These are phyloP conservation scores for Sprattus sprattus DNA, from an alignment of 2,113 vertebrate genomes.

Conservation along the genomic window DNA sequence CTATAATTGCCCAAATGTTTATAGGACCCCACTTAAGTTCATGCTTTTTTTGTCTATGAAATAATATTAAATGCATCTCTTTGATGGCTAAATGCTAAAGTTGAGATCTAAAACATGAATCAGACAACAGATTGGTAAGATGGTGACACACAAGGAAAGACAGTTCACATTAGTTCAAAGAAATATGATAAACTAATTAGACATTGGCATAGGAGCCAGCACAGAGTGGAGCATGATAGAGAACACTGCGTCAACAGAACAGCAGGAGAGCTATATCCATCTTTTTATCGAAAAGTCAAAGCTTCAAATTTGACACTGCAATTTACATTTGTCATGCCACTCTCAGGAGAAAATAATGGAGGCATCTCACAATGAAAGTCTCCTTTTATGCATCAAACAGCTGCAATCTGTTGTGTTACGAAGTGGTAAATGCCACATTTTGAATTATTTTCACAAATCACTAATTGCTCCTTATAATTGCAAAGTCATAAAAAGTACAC, in stretches of 20 bases:
- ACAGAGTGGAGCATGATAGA: background rate
- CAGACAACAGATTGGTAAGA: constrained; percentile 36
- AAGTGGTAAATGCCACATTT: background rate
- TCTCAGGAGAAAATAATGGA: background rate
- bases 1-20: constrained; percentile 28
- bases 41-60: constrained; percentile 15
- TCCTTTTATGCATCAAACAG: background rate
- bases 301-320: background rate
- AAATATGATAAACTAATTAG: background rate
- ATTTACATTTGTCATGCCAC: background rate
- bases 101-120: constrained; percentile 19
- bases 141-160: constrained; percentile 36
- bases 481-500: background rate
- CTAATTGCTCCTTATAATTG: background rate
- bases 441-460: background rate
- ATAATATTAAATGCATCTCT: constrained; percentile 39
- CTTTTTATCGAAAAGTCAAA: constrained; percentile 21
- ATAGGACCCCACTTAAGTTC: constrained; percentile 13
- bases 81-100: constrained; percentile 30
- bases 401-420: constrained; percentile 3
- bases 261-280: constrained; percentile 20
- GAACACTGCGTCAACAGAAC: background rate
- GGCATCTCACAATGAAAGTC: background rate
- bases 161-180: background rate
- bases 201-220: background rate